Evolutionary conservation across 2,113 vertebrate species (phyloP).

Genomic region (Pelodiscus sinensis): DNA sequence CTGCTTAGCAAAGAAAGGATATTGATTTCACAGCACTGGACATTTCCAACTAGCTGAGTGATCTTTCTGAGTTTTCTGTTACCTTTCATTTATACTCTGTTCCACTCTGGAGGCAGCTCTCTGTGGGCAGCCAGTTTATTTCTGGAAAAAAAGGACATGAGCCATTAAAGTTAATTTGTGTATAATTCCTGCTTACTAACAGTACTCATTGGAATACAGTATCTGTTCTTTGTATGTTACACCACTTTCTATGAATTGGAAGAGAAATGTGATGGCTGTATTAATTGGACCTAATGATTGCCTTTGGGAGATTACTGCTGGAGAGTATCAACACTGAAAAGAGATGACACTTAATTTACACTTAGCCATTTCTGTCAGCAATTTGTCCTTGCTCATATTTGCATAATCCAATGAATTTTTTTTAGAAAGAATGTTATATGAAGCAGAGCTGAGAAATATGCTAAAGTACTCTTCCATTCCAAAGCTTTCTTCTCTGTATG

Average conservation of each 20-base stretch:
- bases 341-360: constrained; percentile 14
- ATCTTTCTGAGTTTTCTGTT: background rate
- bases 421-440: background rate
- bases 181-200: background rate
- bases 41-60: background rate
- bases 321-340: constrained; percentile 4
- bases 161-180: background rate
- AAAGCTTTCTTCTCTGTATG: background rate
- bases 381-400: background rate
- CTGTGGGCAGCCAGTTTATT: background rate
- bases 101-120: background rate
- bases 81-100: background rate
- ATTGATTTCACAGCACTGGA: background rate
- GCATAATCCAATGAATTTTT: background rate
- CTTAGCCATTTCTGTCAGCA: background rate
- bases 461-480: background rate
- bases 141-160: background rate
- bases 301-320: constrained; percentile 23
- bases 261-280: background rate
- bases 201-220: fast-evolving
- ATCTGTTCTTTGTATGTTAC: background rate
- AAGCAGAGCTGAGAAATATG: background rate
- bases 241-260: background rate
- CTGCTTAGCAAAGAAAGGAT: background rate
- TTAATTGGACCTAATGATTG: constrained; percentile 3